Base-by-base conservation (phyloP, 2,797 vertebrate species). In the Emydoidea blandingii region DNA sequence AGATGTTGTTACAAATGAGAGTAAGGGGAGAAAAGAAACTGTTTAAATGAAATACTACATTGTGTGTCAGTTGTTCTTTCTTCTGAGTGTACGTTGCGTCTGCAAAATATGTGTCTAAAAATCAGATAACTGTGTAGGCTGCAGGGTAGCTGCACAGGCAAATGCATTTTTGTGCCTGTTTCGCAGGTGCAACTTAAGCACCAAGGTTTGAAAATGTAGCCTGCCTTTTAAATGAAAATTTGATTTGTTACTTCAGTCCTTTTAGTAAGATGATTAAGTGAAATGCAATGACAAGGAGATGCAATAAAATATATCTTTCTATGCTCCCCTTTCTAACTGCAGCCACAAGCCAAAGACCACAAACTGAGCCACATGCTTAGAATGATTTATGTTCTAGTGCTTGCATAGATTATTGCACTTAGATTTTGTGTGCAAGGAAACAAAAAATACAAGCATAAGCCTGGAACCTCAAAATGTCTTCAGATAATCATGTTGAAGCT, bases 221-320 rank as follows among this genome's bases (percentile, higher is more conserved):
- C 81, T 72, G 89, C 88, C 34, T 83, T 79, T 91, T 50, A 94
- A 90, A 90, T 11, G 74, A 83, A 52, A 76, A 88, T 86, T 14
- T 4, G 14, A 92, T 93, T 79, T 53, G 83, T 41, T 10, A 81
- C 86, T 94, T 90, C 74, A 81, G 80, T 91, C 10, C 5, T 2
- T 11, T 16, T 44, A 72, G 47, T 68, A 85, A 85, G 78, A 81
- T 57, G 31, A 72, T 81, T 72, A 47, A 44, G 62, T 47, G 57
- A 68, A 83, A 31, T 27, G 31, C 16, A 65, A 65, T 65, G 62
- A n/a, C 62, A 79, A 79, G 27, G 49, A 65, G 15, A 76, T 57
- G 53, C 27, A 37, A 74, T n/a, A 57, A 59, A 49, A 72, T 41
- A 21, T n/a, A 79, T 54, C 76, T 59, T 49, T n/a, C 19, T 34